Evolutionary conservation across 2,113 vertebrate species (phyloP).

Genomic region (Ammodytes marinus): DNA sequence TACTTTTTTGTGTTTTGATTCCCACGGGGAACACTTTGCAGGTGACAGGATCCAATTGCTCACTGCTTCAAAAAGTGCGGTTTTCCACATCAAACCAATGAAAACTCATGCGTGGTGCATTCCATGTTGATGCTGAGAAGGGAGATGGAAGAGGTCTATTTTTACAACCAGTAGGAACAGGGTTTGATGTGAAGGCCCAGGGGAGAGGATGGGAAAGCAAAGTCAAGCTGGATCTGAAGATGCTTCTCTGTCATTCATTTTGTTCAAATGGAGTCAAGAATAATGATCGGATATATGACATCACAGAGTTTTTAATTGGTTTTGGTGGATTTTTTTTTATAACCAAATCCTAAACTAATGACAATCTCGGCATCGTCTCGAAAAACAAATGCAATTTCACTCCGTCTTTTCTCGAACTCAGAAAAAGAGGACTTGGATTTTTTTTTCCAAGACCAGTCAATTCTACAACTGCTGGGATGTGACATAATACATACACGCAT

Average conservation of each 20-base stretch:
- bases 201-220: conserved; percentile 20
- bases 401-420: too few species aligned
- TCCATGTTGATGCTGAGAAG: conserved; percentile 37
- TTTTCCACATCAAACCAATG: conserved; percentile 66
- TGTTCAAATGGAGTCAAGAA: conserved; percentile 14
- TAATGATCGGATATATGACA: background rate
- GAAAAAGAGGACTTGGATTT: too few species aligned
- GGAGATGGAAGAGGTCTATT: conserved; percentile 61
- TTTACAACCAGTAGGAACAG: conserved; percentile 63
- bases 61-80: conserved; percentile 27
- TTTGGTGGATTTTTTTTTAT: background rate
- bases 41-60: conserved; percentile 51
- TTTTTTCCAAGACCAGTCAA: too few species aligned
- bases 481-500: too few species aligned
- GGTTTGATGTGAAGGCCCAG: conserved; percentile 58
- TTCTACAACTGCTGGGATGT: too few species aligned
- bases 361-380: too few species aligned
- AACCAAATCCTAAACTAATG: too few species aligned
- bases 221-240: conserved; percentile 26
- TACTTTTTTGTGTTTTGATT: conserved; percentile 55
- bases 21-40: conserved; percentile 34
- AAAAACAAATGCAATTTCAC: too few species aligned
- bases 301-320: background rate
- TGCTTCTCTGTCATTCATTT: background rate
- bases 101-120: conserved; percentile 29